phyloP scores from a whole-genome alignment of 2,113 vertebrate species.

The Hemibagrus wyckioides region DNA sequence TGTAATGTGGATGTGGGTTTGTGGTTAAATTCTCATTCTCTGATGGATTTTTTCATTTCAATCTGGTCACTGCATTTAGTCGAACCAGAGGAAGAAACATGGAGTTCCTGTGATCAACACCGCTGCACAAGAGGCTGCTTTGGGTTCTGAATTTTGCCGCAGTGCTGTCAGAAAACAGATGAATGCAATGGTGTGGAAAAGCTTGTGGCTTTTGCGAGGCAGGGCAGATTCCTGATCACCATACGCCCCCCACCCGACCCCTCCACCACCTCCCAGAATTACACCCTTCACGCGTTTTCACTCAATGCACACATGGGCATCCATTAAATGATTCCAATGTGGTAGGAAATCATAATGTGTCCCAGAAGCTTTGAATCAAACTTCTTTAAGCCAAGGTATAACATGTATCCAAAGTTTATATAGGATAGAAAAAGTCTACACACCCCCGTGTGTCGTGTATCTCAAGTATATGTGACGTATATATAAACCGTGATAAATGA shows the following conservation, averaged over 20 bases:
- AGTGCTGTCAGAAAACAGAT: slow-evolving; percentile 46
- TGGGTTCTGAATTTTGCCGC: slow-evolving; percentile 34
- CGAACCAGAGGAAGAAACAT: background rate
- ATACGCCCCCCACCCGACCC: background rate
- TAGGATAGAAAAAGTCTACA: background rate
- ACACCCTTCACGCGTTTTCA: slow-evolving; percentile 25
- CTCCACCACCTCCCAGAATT: slow-evolving; percentile 1
- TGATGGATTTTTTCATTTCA: slow-evolving; percentile 1
- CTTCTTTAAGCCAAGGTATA: background rate
- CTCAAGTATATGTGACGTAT: too few relatives aligned
- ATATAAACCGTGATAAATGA: too few relatives aligned
- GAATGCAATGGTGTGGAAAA: slow-evolving; percentile 33
- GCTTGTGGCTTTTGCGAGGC: slow-evolving; percentile 26
- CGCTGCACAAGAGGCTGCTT: background rate
- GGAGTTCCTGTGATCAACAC: background rate
- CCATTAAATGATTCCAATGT: slow-evolving; percentile 33
- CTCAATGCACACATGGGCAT: slow-evolving; percentile 44
- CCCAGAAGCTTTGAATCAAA: background rate
- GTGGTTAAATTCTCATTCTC: slow-evolving; percentile 14
- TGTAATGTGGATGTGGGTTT: slow-evolving; percentile 26
- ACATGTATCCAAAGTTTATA: background rate
- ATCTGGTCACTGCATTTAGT: background rate
- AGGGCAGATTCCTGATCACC: background rate
- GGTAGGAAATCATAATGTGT: slow-evolving; percentile 18
- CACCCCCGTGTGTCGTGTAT: too few relatives aligned